Evolutionary conservation across 2,888 invertebrate genomes (phyloP).

Genomic region (Barypeithes pellucidus): DNA sequence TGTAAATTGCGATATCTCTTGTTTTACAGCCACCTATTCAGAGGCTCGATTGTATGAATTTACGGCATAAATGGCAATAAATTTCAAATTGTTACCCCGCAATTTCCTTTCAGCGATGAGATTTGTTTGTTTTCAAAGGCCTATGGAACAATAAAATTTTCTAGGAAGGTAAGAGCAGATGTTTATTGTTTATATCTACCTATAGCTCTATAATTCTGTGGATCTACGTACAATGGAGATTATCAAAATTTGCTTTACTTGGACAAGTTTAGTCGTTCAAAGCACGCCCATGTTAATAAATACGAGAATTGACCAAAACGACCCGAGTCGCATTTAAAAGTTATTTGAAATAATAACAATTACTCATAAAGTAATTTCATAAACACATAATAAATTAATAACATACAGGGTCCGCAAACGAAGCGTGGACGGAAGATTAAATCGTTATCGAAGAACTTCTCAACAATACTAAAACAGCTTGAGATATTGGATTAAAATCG

Average conservation of each 20-base stretch:
- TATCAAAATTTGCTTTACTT: neutral
- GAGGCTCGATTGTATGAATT: slow-evolving; percentile 46
- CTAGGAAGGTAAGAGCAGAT: slow-evolving; percentile 4
- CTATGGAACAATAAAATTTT: slow-evolving; percentile 33
- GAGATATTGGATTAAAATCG: too few relatives aligned
- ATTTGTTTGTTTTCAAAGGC: slow-evolving; percentile 22
- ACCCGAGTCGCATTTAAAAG: too few relatives aligned
- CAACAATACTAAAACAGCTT: too few relatives aligned
- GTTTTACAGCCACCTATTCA: slow-evolving; percentile 46
- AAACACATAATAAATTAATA: too few relatives aligned
- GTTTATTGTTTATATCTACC: neutral
- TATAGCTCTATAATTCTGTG: neutral
- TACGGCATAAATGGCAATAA: slow-evolving; percentile 47
- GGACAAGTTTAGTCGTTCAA: too few relatives aligned
- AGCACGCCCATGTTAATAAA: too few relatives aligned
- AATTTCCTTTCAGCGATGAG: slow-evolving; percentile 42
- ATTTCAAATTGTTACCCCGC: slow-evolving; percentile 46
- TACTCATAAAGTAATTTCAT: too few relatives aligned
- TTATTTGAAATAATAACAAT: too few relatives aligned
- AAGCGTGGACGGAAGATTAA: too few relatives aligned
- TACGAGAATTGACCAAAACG: neutral
- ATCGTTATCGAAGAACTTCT: too few relatives aligned
- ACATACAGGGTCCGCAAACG: too few relatives aligned
- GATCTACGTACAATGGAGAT: neutral
- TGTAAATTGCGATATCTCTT: slow-evolving; percentile 48